Conservation (phyloP, 2,113 vertebrate genomes). For the Micronisus gabar region DNA sequence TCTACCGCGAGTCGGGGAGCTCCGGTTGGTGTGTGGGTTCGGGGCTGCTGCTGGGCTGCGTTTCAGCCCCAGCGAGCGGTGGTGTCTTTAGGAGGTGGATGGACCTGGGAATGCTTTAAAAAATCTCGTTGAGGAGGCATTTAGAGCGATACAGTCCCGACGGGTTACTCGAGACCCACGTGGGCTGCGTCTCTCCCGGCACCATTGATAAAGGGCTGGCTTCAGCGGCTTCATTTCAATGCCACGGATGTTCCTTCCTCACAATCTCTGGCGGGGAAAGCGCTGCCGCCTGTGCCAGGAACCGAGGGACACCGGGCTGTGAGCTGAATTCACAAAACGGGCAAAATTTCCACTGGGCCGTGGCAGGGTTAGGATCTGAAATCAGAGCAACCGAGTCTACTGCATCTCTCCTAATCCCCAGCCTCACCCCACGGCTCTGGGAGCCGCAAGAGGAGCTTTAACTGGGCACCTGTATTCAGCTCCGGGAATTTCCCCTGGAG, state of each 20-base stretch:
- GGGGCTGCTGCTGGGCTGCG: background rate
- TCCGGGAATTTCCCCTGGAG: fast-evolving
- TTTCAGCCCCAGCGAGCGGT: fast-evolving
- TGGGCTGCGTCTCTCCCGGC: background rate
- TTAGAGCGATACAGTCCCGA: background rate
- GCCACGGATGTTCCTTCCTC: constrained; percentile 24
- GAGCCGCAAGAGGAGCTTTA: background rate
- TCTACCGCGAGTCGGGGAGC: background rate
- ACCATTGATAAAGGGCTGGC: constrained; percentile 10
- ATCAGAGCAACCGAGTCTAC: background rate
- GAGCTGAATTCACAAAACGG: constrained; percentile 43
- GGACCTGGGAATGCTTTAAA: background rate
- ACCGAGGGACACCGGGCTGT: background rate
- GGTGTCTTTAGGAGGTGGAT: background rate
- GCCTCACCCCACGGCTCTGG: background rate
- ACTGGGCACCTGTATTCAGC: background rate
- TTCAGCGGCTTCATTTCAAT: constrained; percentile 27
- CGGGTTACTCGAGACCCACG: background rate
- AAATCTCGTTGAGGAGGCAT: background rate
- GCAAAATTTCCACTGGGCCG: constrained; percentile 56
- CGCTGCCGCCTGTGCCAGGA: constrained; percentile 40
- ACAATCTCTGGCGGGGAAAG: constrained; percentile 42
- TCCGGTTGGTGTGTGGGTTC: background rate
- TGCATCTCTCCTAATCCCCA: background rate
- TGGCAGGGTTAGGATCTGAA: background rate